phyloP scores from a whole-genome alignment of 1,140 invertebrate species.

The Eulimnadia texana region DNA sequence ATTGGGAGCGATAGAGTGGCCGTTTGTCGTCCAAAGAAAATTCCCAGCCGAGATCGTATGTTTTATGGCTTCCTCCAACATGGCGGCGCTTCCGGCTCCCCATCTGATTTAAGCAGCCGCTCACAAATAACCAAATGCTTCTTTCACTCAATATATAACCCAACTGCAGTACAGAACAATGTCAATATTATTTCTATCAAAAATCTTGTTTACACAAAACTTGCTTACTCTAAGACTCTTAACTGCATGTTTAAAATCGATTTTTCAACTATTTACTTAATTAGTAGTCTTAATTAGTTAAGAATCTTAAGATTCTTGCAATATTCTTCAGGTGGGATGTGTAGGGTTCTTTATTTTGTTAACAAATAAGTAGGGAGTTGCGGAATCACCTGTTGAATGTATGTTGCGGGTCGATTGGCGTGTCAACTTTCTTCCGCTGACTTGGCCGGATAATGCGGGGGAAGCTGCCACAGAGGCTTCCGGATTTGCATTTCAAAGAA shows the following conservation, averaged over 20 bases:
- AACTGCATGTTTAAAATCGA: no score
- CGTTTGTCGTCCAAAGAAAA: not conserved
- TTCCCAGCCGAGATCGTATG: not conserved
- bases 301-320: not conserved
- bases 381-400: not conserved
- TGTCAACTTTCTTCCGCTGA: not conserved
- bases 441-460: not conserved
- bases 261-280: no score
- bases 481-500: not conserved
- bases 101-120: not conserved
- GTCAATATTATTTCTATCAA: not conserved
- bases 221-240: not conserved
- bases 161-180: not conserved
- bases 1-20: not conserved
- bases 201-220: not conserved
- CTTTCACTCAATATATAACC: no score
- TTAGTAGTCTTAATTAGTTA: no score
- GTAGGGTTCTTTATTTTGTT: no score
- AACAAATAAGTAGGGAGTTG: no score
- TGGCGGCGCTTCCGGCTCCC: not conserved
- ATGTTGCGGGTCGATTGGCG: not conserved
- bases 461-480: not conserved
- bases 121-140: no score
- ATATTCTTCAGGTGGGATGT: not conserved
- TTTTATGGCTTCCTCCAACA: not conserved